Percentiles rank a stretch among this genome's conserved stretches.
These are phyloP conservation scores for Seriola quinqueradiata DNA, from an alignment of 2,113 vertebrate genomes.

Conservation along the genomic window DNA sequence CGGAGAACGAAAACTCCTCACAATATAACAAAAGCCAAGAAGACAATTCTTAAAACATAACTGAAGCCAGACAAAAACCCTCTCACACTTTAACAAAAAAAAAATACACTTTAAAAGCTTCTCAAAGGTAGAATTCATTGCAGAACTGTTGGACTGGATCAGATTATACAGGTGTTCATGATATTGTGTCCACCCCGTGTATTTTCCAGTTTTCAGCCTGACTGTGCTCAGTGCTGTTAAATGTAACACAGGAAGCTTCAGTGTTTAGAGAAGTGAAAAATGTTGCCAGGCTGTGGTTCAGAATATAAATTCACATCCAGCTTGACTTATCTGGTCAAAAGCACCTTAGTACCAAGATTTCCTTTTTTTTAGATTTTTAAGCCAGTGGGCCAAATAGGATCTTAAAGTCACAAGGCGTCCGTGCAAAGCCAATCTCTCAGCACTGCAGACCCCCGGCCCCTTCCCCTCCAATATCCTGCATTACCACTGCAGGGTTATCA, in stretches of 20 bases:
- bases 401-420: constrained; percentile 74
- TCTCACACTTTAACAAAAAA: background rate
- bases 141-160: background rate
- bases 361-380: constrained; percentile 73
- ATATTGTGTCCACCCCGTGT: background rate
- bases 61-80: background rate
- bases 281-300: constrained; percentile 21
- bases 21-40: background rate
- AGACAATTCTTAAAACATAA: background rate
- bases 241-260: constrained; percentile 1
- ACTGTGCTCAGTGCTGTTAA: background rate
- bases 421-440: constrained; percentile 75
- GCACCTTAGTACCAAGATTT: constrained; percentile 69
- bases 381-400: constrained; percentile 79
- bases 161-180: background rate
- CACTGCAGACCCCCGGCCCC: constrained; percentile 31
- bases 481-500: constrained; percentile 69
- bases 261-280: constrained; percentile 49
- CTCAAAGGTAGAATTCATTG: background rate
- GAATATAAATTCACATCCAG: constrained; percentile 70
- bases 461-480: constrained; percentile 43
- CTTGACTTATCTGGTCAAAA: constrained; percentile 72
- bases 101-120: background rate
- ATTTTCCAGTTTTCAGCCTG: background rate
- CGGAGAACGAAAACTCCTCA: too few relatives aligned